phyloP scores from a whole-genome alignment of 2,888 invertebrate species.

The Oscheius onirici region DNA sequence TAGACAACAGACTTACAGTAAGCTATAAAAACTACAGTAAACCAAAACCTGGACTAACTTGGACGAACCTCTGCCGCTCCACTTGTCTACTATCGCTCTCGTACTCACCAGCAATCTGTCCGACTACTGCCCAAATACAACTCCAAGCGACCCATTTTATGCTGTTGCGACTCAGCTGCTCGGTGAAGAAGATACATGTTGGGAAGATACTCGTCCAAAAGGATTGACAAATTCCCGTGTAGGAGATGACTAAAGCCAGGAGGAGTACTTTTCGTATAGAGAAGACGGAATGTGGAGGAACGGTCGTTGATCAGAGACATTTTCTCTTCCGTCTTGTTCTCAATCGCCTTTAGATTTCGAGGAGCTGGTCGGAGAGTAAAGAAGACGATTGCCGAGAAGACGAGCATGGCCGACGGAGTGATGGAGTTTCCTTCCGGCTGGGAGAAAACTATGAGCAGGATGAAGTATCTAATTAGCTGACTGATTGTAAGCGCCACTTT shows the following conservation, averaged over 20 bases:
- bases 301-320: neutral
- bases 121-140: conserved; percentile 23
- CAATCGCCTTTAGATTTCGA: neutral
- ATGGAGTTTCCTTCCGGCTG: conserved; percentile 1
- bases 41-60: neutral
- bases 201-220: conserved; percentile 55
- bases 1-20: too few relatives aligned
- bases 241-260: conserved; percentile 54
- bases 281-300: conserved; percentile 47
- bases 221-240: conserved; percentile 55
- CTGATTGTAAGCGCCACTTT: conserved; percentile 79
- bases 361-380: conserved; percentile 7
- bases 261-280: conserved; percentile 53
- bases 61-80: too few relatives aligned
- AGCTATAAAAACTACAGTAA: too few relatives aligned
- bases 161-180: conserved; percentile 6
- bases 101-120: conserved; percentile 19
- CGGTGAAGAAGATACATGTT: conserved; percentile 25
- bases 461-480: conserved; percentile 91
- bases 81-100: too few relatives aligned
- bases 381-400: conserved; percentile 21
- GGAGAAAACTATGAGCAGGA: conserved; percentile 88
- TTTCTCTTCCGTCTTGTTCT: neutral
- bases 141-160: conserved; percentile 26
- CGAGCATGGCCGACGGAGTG: conserved; percentile 63